Conservation (phyloP, 2,113 vertebrate genomes). For the Pithys albifrons region DNA sequence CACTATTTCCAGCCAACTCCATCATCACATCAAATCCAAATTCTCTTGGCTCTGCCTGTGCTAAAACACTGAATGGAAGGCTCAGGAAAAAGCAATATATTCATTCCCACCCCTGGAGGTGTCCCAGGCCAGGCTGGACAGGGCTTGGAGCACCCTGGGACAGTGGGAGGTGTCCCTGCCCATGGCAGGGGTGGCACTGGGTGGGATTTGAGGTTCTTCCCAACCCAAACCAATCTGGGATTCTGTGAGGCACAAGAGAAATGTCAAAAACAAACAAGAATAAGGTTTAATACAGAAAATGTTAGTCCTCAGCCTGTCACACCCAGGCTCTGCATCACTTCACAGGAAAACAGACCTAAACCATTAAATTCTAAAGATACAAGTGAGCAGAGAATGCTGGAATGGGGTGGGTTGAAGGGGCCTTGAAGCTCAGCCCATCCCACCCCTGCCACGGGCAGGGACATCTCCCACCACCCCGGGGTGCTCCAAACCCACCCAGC, state of each 20-base stretch:
- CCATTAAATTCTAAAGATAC: background rate
- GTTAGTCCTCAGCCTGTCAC: background rate
- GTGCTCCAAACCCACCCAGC: background rate
- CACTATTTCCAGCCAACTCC: background rate
- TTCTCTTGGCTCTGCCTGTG: accelerated
- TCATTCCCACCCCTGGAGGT: background rate
- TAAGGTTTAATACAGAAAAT: background rate
- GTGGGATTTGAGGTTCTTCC: accelerated
- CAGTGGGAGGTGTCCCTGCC: background rate
- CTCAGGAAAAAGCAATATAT: background rate
- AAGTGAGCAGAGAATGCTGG: background rate
- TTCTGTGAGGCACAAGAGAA: background rate
- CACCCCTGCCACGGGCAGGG: background rate
- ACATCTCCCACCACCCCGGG: background rate
- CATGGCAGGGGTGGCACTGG: background rate
- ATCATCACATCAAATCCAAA: background rate
- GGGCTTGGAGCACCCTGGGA: background rate
- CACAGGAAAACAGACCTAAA: background rate
- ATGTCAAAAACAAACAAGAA: background rate
- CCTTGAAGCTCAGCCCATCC: background rate
- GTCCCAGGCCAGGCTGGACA: background rate
- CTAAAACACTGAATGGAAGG: background rate
- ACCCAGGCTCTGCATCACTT: background rate
- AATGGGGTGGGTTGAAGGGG: background rate
- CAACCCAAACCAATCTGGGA: background rate